A percentile compares a stretch with the other conserved stretches of the same genome.
Evolutionary conservation across 2,113 vertebrate genomes (phyloP).

Genomic region (Apistogramma diplotaenia): DNA sequence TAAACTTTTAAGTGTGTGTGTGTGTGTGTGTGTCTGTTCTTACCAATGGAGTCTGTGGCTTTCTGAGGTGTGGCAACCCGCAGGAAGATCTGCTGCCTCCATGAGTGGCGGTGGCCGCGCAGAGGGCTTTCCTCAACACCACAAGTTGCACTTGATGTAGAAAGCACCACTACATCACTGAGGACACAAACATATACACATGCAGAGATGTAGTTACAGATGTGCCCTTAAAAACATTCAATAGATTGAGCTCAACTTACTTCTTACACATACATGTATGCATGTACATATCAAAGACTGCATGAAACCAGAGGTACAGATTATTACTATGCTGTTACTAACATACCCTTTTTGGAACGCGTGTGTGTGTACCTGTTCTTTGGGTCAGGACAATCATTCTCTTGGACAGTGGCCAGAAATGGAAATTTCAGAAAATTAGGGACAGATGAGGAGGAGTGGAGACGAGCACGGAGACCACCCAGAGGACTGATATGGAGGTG

Average conservation of each 20-base stretch:
- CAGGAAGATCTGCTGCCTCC: slow-evolving; percentile 98
- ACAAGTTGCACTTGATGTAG: slow-evolving; percentile 59
- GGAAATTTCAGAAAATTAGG: slow-evolving; percentile 99
- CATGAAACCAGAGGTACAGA: neutral
- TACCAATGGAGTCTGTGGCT: slow-evolving; percentile 82
- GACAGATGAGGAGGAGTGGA: slow-evolving; percentile 95
- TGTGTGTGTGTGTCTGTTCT: neutral
- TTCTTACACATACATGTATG: neutral
- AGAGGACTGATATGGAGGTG: slow-evolving; percentile 81
- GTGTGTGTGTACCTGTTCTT: slow-evolving; percentile 71
- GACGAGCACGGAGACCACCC: slow-evolving; percentile 90
- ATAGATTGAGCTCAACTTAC: neutral
- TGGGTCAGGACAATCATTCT: slow-evolving; percentile 87
- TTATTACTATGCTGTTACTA: neutral
- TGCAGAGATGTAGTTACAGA: neutral
- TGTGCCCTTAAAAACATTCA: neutral
- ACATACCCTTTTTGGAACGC: neutral
- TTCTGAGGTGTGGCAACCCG: slow-evolving; percentile 98
- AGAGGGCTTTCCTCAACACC: slow-evolving; percentile 77
- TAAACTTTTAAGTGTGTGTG: neutral
- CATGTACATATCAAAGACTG: neutral
- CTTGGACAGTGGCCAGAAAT: slow-evolving; percentile 96
- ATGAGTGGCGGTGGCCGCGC: slow-evolving; percentile 86
- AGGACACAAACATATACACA: slow-evolving; percentile 30
- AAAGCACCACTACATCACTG: slow-evolving; percentile 85